These are phyloP conservation scores for Pemphigus obesinymphae DNA, from an alignment of 1,140 invertebrate species.

Conservation along the genomic window DNA sequence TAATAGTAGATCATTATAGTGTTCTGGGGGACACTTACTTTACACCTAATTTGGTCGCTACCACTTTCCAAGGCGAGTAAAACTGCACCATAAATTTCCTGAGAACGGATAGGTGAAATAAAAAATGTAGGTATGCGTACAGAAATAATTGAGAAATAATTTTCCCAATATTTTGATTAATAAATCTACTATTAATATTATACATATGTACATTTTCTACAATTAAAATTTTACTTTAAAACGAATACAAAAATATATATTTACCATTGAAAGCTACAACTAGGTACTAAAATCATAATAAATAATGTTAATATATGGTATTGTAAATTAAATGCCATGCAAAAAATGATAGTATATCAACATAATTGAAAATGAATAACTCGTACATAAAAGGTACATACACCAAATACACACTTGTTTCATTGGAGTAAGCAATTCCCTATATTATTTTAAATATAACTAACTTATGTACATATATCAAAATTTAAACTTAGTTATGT, in stretches of 20 bases:
- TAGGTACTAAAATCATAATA: background rate
- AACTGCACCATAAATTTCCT: slow-evolving; percentile 54
- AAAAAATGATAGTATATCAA: background rate
- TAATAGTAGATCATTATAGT: background rate
- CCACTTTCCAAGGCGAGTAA: slow-evolving; percentile 84
- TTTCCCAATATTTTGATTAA: background rate
- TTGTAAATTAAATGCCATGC: background rate
- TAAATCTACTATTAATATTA: background rate
- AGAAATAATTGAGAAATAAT: slow-evolving; percentile 11
- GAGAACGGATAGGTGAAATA: slow-evolving; percentile 24
- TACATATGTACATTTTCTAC: background rate
- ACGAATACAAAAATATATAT: background rate
- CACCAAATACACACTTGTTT: background rate
- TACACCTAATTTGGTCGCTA: slow-evolving; percentile 86
- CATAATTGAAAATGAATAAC: background rate
- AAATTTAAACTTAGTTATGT: too few relatives aligned
- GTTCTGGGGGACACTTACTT: slow-evolving; percentile 66
- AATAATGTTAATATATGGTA: background rate
- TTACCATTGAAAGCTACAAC: background rate
- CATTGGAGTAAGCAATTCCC: background rate
- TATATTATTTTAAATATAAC: too few relatives aligned
- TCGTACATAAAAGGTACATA: background rate
- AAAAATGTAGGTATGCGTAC: background rate
- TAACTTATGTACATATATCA: too few relatives aligned
- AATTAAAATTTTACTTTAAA: background rate